Evolutionary conservation across 2,797 vertebrate species (phyloP).

Genomic region (Sebastes taczanowskii): DNA sequence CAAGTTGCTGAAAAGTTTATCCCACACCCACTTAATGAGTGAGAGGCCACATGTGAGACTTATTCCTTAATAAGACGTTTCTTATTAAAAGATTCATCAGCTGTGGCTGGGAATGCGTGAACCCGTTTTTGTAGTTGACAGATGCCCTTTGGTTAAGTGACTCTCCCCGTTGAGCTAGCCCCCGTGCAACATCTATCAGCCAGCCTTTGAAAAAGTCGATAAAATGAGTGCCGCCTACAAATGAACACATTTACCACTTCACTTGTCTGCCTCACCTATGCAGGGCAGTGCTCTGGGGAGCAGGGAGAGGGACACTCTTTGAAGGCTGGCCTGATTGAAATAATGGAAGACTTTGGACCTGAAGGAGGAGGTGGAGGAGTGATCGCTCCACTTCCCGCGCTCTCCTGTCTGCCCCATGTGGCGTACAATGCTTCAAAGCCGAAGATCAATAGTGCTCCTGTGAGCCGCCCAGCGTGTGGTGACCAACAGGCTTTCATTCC

Average conservation of each 20-base stretch:
- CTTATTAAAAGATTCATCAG: constrained; percentile 49
- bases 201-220: constrained; percentile 50
- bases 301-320: constrained; percentile 19
- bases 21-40: background rate
- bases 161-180: constrained; percentile 47
- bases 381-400: constrained; percentile 28
- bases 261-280: constrained; percentile 48
- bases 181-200: constrained; percentile 50
- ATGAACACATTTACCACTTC: constrained; percentile 67
- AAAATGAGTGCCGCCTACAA: constrained; percentile 61
- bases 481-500: constrained; percentile 33
- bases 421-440: constrained; percentile 49
- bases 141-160: constrained; percentile 72
- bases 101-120: constrained; percentile 28
- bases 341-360: constrained; percentile 52
- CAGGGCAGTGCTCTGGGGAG: constrained; percentile 31
- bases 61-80: constrained; percentile 24
- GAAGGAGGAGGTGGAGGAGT: constrained; percentile 30
- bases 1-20: constrained; percentile 3
- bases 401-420: constrained; percentile 41
- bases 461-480: constrained; percentile 33
- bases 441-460: constrained; percentile 37
- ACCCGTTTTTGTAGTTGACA: constrained; percentile 51
- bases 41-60: background rate
- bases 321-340: constrained; percentile 55